Evolutionary conservation across 2,888 invertebrate genomes (phyloP).

Genomic region (Isotomurus palustris): DNA sequence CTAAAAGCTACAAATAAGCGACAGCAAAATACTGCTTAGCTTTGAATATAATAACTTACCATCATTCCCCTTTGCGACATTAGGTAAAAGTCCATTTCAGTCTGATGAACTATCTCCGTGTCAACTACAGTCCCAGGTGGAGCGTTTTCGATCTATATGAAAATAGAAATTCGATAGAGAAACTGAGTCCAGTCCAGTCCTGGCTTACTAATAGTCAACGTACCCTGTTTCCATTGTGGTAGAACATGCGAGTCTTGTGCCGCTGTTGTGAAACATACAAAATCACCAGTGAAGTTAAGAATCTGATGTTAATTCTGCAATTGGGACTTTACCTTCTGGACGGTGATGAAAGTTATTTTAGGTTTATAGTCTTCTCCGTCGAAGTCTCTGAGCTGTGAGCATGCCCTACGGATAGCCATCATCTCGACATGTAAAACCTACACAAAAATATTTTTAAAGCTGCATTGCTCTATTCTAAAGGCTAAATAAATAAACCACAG

Average conservation of each 20-base stretch:
- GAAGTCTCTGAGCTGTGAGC: conserved; percentile 51
- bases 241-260: conserved; percentile 55
- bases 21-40: no score
- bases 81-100: conserved; percentile 55
- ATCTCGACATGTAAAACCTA: conserved; percentile 47
- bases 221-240: no score
- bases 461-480: background rate
- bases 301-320: no score
- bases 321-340: conserved; percentile 54
- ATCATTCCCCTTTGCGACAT: conserved; percentile 55
- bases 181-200: no score
- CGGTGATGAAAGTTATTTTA: conserved; percentile 58
- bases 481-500: background rate
- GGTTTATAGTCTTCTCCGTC: conserved; percentile 56
- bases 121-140: conserved; percentile 53
- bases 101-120: conserved; percentile 53
- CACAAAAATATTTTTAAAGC: background rate
- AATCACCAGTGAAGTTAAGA: background rate
- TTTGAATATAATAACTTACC: conserved; percentile 39
- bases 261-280: no score
- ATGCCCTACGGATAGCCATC: conserved; percentile 52
- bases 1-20: background rate
- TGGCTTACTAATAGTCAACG: no score
- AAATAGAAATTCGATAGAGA: background rate
- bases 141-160: conserved; percentile 51